These are phyloP conservation scores for Pipistrellus nathusii DNA, from an alignment of 2,797 vertebrate genomes.

Conservation along the genomic window DNA sequence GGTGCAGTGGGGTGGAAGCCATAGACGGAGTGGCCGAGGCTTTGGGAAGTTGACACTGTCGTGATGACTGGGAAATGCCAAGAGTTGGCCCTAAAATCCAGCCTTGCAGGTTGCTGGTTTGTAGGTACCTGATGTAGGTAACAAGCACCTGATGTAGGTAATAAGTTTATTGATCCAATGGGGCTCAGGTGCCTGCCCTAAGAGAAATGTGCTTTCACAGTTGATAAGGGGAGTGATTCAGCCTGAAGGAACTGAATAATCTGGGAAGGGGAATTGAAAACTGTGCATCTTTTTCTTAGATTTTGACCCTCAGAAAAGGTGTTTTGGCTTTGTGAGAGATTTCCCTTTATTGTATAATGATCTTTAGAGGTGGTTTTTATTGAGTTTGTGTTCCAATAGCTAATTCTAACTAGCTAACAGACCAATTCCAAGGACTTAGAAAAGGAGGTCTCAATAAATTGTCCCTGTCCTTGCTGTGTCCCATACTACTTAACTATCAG, in stretches of 20 bases:
- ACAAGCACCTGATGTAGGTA: background rate
- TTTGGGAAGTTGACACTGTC: constrained; percentile 1
- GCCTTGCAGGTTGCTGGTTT: background rate
- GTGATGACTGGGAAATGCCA: background rate
- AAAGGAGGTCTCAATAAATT: background rate
- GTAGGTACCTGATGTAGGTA: background rate
- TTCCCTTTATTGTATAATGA: background rate
- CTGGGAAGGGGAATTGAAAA: background rate
- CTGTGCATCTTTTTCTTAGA: background rate
- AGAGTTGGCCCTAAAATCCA: background rate
- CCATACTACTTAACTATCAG: background rate
- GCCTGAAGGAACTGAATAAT: background rate
- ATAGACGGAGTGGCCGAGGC: background rate
- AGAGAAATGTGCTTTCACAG: background rate
- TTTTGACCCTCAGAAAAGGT: constrained; percentile 12
- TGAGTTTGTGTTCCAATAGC: background rate
- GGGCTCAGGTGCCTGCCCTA: background rate
- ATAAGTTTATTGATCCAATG: background rate
- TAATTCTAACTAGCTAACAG: background rate
- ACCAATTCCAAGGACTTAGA: background rate
- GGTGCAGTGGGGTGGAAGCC: background rate
- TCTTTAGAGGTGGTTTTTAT: constrained; percentile 2
- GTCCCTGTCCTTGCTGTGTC: background rate
- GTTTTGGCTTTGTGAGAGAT: background rate
- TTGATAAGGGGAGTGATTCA: background rate